Conservation (phyloP, 2,113 vertebrate genomes). For the Plecotus auritus region DNA sequence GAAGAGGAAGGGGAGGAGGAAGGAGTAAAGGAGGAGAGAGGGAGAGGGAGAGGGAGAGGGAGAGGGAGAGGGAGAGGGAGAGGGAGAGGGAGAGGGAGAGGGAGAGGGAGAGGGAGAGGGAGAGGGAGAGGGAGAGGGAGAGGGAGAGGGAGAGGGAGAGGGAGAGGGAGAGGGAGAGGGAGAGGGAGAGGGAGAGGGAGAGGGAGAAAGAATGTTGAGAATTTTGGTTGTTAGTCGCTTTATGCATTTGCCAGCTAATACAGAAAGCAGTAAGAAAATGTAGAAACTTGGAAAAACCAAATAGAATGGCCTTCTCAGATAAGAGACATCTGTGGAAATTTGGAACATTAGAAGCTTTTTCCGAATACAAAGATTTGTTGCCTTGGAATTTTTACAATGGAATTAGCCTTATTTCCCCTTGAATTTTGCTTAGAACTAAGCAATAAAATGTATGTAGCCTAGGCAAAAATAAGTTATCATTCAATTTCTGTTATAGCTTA, state of each 20-base stretch:
- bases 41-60: too few relatives aligned
- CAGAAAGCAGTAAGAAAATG: not conserved
- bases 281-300: not conserved
- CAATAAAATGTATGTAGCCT: not conserved
- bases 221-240: not conserved
- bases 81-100: rapidly evolving
- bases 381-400: not conserved
- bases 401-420: not conserved
- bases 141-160: not conserved
- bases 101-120: rapidly evolving
- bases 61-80: not conserved
- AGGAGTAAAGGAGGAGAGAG: too few relatives aligned
- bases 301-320: not conserved
- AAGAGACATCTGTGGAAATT: not conserved
- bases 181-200: not conserved
- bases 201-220: not conserved
- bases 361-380: not conserved
- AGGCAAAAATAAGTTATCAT: not conserved
- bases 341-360: not conserved
- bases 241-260: not conserved
- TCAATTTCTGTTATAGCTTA: not conserved
- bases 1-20: rapidly evolving
- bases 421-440: not conserved
- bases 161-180: not conserved
- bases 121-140: rapidly evolving